Conservation (phyloP, 2,113 vertebrate genomes). For the Cryptomyrus ogoouensis region DNA sequence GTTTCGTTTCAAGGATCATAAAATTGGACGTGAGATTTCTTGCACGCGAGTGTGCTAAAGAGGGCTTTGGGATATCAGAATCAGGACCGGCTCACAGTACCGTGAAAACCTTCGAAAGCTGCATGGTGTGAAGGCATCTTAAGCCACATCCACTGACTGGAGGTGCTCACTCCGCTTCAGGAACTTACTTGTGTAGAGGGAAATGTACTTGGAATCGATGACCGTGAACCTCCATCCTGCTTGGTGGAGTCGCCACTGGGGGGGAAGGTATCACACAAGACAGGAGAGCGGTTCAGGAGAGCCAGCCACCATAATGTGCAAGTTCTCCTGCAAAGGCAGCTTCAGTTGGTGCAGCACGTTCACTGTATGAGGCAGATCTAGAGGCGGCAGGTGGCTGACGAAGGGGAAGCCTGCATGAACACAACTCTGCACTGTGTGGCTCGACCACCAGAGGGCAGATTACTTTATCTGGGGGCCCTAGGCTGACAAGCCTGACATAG, state of each 20-base stretch:
- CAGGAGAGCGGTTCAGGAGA: neutral
- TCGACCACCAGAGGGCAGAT: neutral
- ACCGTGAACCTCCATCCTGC: constrained; percentile 62
- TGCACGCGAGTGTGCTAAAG: neutral
- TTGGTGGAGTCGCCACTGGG: constrained; percentile 75
- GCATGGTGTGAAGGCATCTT: neutral
- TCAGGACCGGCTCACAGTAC: neutral
- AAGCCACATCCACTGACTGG: neutral
- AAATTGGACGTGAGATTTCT: neutral
- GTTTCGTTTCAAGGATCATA: neutral
- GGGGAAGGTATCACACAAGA: constrained; percentile 25
- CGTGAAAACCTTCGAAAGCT: neutral
- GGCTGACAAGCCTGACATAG: neutral
- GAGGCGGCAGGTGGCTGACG: neutral
- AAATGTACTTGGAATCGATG: constrained; percentile 75
- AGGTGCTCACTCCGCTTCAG: neutral
- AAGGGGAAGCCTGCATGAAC: neutral
- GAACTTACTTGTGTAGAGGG: constrained; percentile 84
- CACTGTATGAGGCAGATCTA: neutral
- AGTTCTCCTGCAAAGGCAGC: neutral
- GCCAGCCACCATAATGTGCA: neutral
- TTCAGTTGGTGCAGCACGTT: neutral
- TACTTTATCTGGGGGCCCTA: neutral
- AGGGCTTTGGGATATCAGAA: neutral
- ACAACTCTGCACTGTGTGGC: neutral